Evolutionary conservation across 2,113 vertebrate genomes (phyloP), one percentile per base, ranked within the genome.

Genomic region (Heteronetta atricapilla): DNA sequence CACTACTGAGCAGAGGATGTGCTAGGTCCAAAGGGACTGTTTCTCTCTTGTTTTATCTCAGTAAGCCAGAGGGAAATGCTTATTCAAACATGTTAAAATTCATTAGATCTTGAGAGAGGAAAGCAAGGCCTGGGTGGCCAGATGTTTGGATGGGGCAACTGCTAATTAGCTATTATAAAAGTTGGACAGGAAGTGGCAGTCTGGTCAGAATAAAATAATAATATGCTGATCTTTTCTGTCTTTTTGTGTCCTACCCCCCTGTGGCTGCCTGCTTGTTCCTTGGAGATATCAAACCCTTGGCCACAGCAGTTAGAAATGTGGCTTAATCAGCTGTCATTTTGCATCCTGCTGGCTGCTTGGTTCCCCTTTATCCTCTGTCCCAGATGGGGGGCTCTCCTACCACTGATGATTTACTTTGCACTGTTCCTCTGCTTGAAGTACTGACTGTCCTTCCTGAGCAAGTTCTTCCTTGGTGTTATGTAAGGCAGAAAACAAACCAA

Each of bases 321-420:
- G 58, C 94, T 95, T 94, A 85, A 94, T 82, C 93, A 95, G 84
- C 84, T 94, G 89, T 87, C 67, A 82, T 80, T 92, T 80, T 82
- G 55, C 70, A 93, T 94, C 91, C 91, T 97, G 91, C 59, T 94
- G 75, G 55, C 44, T 82, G 63, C 83, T 92, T 69, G 53, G 21
- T 28, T 89, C 21, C 23, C 67, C 82, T 96, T 95, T 84, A 93
- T 95, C 91, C 88, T 78, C 52, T 69, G 69, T 76, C 42, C 53
- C 91, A 82, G 81, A 90, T 58, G 53, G 23, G 46, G 62, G 66
- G 50, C 21, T 58, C 64, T 81, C 34, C 46, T 91, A 79, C 74
- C 11, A 82, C 64, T 16, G 2, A 4, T 50, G 53, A 85, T 82
- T 60, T 87, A 62, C 70, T 79, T 85, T 85, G 63, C n/a, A 50